Evolutionary conservation across 1,140 invertebrate genomes (phyloP).

Genomic region (Dinoponera quadriceps): DNA sequence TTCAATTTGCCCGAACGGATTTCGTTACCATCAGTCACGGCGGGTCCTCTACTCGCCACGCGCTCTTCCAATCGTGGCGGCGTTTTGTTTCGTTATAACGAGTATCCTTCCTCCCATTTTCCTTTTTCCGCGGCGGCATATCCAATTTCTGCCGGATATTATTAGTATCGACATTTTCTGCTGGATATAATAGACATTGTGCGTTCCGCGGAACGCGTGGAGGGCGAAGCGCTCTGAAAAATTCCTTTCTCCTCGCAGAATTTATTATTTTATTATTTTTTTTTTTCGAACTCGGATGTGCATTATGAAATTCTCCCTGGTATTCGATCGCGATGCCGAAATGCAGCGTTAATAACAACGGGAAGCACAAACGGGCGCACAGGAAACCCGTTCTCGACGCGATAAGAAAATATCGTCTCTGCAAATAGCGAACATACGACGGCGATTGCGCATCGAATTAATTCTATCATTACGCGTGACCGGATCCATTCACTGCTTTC

Average conservation of each 20-base stretch:
- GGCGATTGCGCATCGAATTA: constrained; percentile 39
- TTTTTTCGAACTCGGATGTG: constrained; percentile 5
- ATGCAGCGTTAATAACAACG: constrained; percentile 39
- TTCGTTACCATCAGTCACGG: constrained; percentile 66
- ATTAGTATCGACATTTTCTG: constrained; percentile 62
- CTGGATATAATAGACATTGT: constrained; percentile 58
- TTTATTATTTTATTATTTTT: constrained; percentile 41
- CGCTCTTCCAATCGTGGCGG: constrained; percentile 20
- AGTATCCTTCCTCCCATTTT: constrained; percentile 55
- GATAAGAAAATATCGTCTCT: constrained; percentile 18
- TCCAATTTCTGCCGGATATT: constrained; percentile 41
- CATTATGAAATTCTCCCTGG: constrained; percentile 44
- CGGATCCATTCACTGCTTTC: constrained; percentile 31
- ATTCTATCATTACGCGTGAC: constrained; percentile 61
- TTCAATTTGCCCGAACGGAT: constrained; percentile 61
- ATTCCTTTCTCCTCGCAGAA: constrained; percentile 42
- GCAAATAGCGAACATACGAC: background rate
- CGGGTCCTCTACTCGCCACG: constrained; percentile 31
- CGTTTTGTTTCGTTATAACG: constrained; percentile 66
- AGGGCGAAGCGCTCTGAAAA: constrained; percentile 30
- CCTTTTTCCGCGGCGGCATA: constrained; percentile 40
- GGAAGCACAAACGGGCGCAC: background rate
- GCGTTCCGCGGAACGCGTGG: constrained; percentile 36
- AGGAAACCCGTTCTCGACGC: constrained; percentile 32
- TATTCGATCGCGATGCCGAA: constrained; percentile 48